A percentile compares a stretch with the other conserved stretches of the same genome.
Evolutionary conservation across 1,140 invertebrate species (phyloP).

Genomic region (Temnothorax nylanderi): DNA sequence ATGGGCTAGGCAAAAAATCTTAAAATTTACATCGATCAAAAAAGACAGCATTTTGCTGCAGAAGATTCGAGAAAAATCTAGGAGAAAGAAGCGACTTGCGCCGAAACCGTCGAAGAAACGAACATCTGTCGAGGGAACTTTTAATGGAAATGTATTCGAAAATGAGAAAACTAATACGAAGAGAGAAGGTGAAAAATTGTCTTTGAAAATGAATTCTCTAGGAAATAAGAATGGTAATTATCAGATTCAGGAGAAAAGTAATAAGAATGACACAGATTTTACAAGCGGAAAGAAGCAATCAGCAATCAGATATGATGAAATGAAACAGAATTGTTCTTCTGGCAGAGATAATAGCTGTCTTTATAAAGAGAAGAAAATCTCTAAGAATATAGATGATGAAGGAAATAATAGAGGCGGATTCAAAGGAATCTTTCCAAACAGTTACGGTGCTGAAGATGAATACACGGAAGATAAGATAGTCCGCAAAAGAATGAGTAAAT

Average conservation of each 20-base stretch:
- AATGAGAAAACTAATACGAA: background rate
- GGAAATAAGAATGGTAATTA: background rate
- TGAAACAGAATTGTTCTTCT: background rate
- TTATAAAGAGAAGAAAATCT: background rate
- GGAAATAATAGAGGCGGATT: conserved; percentile 2
- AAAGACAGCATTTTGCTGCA: conserved; percentile 58
- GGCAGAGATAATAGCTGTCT: background rate
- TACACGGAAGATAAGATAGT: background rate
- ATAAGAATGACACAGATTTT: background rate
- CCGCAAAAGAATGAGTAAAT: background rate
- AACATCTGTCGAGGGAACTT: background rate
- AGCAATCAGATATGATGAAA: background rate
- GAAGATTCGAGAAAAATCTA: conserved; percentile 67
- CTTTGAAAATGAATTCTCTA: background rate
- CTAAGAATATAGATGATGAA: background rate
- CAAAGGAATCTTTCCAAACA: background rate
- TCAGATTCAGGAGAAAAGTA: background rate
- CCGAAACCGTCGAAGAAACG: conserved; percentile 55
- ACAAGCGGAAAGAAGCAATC: background rate
- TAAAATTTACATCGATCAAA: conserved; percentile 14
- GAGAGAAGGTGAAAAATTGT: background rate
- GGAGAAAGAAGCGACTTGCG: conserved; percentile 63
- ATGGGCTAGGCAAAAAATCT: background rate
- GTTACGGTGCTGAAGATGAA: background rate
- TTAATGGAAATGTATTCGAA: background rate